These are phyloP conservation scores for Rotaria socialis DNA, from an alignment of 2,888 invertebrate genomes.

Conservation along the genomic window DNA sequence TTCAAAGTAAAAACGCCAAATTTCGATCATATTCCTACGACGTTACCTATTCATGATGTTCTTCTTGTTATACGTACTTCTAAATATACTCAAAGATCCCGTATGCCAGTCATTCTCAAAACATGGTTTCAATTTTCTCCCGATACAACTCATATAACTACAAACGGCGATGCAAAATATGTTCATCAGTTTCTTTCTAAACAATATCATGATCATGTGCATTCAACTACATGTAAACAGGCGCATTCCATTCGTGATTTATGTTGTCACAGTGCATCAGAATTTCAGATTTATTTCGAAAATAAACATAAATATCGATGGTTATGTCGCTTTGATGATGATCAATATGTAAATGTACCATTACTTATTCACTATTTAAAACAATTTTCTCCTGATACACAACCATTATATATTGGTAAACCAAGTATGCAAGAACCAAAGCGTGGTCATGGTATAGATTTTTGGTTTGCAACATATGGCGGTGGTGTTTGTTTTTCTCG, in stretches of 20 bases:
- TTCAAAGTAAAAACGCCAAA: neutral
- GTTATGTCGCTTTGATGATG: slow-evolving; percentile 37
- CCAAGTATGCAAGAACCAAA: neutral
- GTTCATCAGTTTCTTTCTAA: neutral
- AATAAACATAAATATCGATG: neutral
- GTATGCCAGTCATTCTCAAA: neutral
- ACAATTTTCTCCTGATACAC: neutral
- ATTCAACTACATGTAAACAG: neutral
- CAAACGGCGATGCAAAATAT: neutral
- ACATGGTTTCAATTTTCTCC: slow-evolving; percentile 34
- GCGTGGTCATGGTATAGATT: neutral
- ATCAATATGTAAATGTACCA: slow-evolving; percentile 32
- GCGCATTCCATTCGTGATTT: neutral
- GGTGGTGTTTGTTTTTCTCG: slow-evolving; percentile 17
- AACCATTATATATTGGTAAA: neutral
- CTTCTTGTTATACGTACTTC: slow-evolving; percentile 2
- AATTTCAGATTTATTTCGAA: slow-evolving; percentile 12
- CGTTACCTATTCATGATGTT: neutral
- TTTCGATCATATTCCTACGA: neutral
- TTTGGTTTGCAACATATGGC: slow-evolving; percentile 30
- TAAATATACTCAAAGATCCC: neutral
- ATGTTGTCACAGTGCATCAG: slow-evolving; percentile 36
- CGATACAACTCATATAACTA: neutral
- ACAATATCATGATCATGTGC: neutral
- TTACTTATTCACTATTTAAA: slow-evolving; percentile 13